Evolutionary conservation across 2,797 vertebrate genomes (phyloP).

Genomic region (Amblyopsis hoosieri): DNA sequence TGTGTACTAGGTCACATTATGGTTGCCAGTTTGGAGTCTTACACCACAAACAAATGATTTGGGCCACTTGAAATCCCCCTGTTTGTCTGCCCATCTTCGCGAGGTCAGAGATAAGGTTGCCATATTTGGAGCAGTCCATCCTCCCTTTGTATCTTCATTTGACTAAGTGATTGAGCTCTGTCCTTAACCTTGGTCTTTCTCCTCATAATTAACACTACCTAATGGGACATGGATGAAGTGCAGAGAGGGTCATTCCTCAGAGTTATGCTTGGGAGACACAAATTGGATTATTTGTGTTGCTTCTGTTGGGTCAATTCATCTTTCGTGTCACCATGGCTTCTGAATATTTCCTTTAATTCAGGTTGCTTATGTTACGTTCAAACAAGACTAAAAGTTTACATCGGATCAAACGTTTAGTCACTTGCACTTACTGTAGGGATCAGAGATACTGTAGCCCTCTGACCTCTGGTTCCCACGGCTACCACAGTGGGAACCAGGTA

Average conservation of each 20-base stretch:
- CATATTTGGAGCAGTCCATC: slow-evolving; percentile 37
- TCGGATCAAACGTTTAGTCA: too few species aligned
- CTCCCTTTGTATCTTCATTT: slow-evolving; percentile 36
- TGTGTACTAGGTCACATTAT: background rate
- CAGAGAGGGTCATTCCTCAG: slow-evolving; percentile 19
- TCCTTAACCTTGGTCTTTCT: slow-evolving; percentile 12
- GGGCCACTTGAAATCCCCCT: slow-evolving; percentile 41
- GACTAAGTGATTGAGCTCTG: slow-evolving; percentile 42
- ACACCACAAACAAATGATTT: slow-evolving; percentile 22
- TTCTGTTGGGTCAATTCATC: too few species aligned
- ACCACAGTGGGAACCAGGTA: too few species aligned
- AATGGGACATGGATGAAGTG: slow-evolving; percentile 9
- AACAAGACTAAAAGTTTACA: too few species aligned
- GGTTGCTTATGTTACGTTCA: too few species aligned
- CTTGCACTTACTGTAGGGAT: too few species aligned
- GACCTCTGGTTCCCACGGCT: too few species aligned
- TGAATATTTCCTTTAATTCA: too few species aligned
- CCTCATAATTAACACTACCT: slow-evolving; percentile 11
- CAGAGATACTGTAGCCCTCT: too few species aligned
- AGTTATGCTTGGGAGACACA: slow-evolving; percentile 6
- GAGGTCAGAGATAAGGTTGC: slow-evolving; percentile 35
- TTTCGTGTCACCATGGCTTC: too few species aligned
- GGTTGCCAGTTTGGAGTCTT: slow-evolving; percentile 25
- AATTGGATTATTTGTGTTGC: slow-evolving; percentile 9
- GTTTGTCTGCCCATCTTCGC: slow-evolving; percentile 36